Base-by-base conservation (phyloP, 2,113 vertebrate genomes). In the Orientallactaga bullata region DNA sequence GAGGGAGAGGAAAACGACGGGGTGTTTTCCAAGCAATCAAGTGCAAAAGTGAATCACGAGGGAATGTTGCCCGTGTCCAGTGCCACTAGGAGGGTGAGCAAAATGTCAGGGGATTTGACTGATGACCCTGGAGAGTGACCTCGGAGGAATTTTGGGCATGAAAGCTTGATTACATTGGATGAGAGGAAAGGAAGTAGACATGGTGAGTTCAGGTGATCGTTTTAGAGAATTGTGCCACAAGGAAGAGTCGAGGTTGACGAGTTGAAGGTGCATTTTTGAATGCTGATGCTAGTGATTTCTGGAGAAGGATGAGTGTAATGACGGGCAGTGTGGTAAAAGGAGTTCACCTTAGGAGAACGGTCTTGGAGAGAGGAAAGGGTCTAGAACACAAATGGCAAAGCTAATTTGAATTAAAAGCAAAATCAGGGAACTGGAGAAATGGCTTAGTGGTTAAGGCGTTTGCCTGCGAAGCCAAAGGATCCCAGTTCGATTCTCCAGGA, bases 11-110 rank as follows among this genome's bases (percentile, higher is more conserved):
- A 83, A 81, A 76, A 92, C 86, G 61, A 79, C 23, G 71, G 37
- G 73, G 28, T 89, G 28, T 74, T 92, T 95, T 89, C 69, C 15
- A 72, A 90, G 85, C 86, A 90, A 77, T 3, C 20, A 78, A 78
- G 28, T 80, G 23, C n/a, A 74, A 92, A 77, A 63, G 16, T 82
- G 9, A 63, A 77, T 85, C 47, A 65, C 51, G 39, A 83, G 63
- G 15, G 21, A 63, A 37, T 83, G 37, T 91, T 80, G 66, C 35
- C 68, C 37, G 12, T 85, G 39, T 91, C 32, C 66, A 1, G 28
- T 89, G 55, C 15, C 60, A 55, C 65, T 77, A 39, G 92, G 39
- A 88, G 32, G 7, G 20, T 94, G 63, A 77, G 47, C 63, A 87
- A 84, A 35, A 39, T 77, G 87, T 85, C 73, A 15, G 37, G 6